Percentiles rank a stretch among this genome's conserved stretches.
Conservation (phyloP, 2,113 vertebrate genomes). For the Limanda limanda region DNA sequence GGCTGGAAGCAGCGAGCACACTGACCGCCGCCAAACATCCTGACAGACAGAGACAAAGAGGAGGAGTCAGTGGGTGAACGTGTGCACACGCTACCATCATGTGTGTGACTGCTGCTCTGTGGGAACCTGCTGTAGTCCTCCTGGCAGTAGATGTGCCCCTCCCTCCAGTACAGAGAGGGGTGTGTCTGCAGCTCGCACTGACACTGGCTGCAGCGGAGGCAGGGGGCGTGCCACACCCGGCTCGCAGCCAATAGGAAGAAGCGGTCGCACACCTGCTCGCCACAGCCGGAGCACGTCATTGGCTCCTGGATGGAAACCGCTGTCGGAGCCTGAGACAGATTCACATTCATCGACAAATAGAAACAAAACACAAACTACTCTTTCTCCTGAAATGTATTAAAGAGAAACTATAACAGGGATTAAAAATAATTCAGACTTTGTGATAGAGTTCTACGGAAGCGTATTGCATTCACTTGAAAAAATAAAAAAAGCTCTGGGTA, state of each 20-base stretch:
- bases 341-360: neutral
- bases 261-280: slow-evolving; percentile 73
- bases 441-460: too few species aligned
- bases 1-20: slow-evolving; percentile 81
- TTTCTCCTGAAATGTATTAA: too few species aligned
- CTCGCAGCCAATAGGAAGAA: slow-evolving; percentile 77
- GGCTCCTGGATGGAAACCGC: slow-evolving; percentile 47
- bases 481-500: too few species aligned
- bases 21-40: slow-evolving; percentile 72
- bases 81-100: too few species aligned
- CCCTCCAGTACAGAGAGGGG: slow-evolving; percentile 75
- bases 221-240: slow-evolving; percentile 72
- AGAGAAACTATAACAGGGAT: too few species aligned
- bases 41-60: slow-evolving; percentile 9
- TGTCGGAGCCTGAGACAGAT: slow-evolving; percentile 32
- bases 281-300: slow-evolving; percentile 68
- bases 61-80: neutral
- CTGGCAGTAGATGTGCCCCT: slow-evolving; percentile 79
- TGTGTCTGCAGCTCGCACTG: slow-evolving; percentile 74
- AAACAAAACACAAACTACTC: neutral
- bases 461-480: too few species aligned
- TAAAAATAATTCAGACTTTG: too few species aligned
- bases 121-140: slow-evolving; percentile 80
- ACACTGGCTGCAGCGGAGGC: slow-evolving; percentile 80
- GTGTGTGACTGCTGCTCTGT: too few species aligned